A percentile compares a stretch with the other conserved stretches of the same genome.
phyloP scores from a whole-genome alignment of 2,888 invertebrate species.

The Agrochola lychnidis region DNA sequence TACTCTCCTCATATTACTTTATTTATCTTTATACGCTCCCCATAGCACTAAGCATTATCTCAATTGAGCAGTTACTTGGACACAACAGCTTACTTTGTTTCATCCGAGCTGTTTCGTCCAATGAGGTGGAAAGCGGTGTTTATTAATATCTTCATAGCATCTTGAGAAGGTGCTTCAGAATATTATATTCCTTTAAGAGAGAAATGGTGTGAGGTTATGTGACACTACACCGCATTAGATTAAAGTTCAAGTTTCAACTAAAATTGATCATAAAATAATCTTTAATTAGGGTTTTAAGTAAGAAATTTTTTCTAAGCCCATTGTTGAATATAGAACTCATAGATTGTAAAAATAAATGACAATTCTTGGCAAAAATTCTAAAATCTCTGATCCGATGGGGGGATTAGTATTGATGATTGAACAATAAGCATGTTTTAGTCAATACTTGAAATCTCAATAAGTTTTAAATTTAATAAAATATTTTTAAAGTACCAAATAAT shows the following conservation, averaged over 20 bases:
- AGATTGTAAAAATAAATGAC: background rate
- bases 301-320: background rate
- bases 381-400: too few relatives aligned
- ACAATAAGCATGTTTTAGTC: background rate
- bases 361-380: background rate
- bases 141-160: constrained; percentile 64
- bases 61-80: constrained; percentile 67
- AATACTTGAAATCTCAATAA: background rate
- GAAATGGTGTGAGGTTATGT: constrained; percentile 17
- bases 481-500: background rate
- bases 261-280: background rate
- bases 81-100: constrained; percentile 72
- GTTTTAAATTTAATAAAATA: background rate
- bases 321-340: background rate
- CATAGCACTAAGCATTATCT: constrained; percentile 39
- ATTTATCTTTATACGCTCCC: constrained; percentile 7
- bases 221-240: background rate
- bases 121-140: constrained; percentile 70
- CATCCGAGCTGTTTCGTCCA: constrained; percentile 65
- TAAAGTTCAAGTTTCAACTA: background rate
- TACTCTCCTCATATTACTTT: background rate
- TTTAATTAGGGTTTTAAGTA: background rate
- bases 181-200: constrained; percentile 13
- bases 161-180: constrained; percentile 16
- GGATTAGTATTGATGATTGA: too few relatives aligned